Conservation (phyloP, 2,888 invertebrate genomes). For the Agrilus mali region DNA sequence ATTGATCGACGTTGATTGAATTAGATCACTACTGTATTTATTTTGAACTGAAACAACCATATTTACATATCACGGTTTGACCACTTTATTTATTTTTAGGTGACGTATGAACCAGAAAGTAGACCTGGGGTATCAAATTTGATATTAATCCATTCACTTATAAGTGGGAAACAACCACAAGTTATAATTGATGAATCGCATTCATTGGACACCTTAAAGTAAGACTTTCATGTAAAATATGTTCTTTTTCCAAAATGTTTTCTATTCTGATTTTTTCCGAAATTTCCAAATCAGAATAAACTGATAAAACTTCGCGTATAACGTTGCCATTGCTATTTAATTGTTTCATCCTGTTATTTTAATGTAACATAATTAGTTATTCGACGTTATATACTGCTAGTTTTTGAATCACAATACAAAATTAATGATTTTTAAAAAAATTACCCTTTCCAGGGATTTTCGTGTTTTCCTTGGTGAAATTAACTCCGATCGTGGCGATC, state of each 20-base stretch:
- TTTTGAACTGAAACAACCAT: too few relatives aligned
- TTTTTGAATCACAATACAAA: too few relatives aligned
- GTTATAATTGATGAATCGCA: conserved; percentile 55
- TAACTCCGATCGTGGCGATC: too few relatives aligned
- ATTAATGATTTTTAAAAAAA: too few relatives aligned
- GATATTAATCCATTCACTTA: conserved; percentile 66
- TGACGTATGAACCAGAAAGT: conserved; percentile 64
- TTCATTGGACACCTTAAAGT: conserved; percentile 61
- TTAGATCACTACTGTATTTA: neutral
- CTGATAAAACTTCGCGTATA: too few relatives aligned
- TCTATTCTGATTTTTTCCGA: conserved; percentile 12
- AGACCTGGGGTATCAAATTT: conserved; percentile 88
- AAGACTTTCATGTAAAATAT: conserved; percentile 19
- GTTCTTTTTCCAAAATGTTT: conserved; percentile 22
- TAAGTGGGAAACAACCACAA: conserved; percentile 51
- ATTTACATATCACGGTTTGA: neutral
- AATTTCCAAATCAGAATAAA: neutral
- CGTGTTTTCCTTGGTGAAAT: too few relatives aligned
- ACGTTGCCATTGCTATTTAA: too few relatives aligned
- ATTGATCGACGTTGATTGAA: too few relatives aligned
- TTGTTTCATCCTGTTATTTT: too few relatives aligned
- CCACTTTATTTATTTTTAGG: conserved; percentile 28
- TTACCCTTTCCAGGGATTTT: too few relatives aligned
- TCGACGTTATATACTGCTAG: too few relatives aligned
- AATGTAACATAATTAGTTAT: too few relatives aligned